These are phyloP conservation scores for Pegoplata infirma DNA, from an alignment of 2,888 invertebrate genomes.

Conservation along the genomic window DNA sequence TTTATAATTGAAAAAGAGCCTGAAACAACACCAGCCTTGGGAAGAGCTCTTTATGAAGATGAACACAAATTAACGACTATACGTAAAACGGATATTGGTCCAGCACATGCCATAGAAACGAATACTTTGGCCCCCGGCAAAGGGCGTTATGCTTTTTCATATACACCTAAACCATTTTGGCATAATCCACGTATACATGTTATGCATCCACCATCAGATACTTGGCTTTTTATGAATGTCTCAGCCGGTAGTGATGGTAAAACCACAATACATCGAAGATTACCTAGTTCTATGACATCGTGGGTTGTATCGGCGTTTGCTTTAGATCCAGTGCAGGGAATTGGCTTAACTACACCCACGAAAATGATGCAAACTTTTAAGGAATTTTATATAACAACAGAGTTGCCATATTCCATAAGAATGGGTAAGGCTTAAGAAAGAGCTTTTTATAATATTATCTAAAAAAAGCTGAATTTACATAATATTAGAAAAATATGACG, in stretches of 20 bases:
- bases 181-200: slow-evolving; percentile 89
- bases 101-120: slow-evolving; percentile 79
- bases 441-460: not conserved
- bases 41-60: slow-evolving; percentile 67
- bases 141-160: slow-evolving; percentile 94
- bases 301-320: slow-evolving; percentile 92
- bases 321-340: slow-evolving; percentile 85
- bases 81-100: slow-evolving; percentile 78
- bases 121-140: slow-evolving; percentile 89
- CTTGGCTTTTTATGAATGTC: slow-evolving; percentile 92
- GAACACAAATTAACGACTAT: slow-evolving; percentile 73
- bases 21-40: slow-evolving; percentile 67
- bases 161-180: slow-evolving; percentile 89
- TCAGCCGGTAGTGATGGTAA: slow-evolving; percentile 85
- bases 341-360: slow-evolving; percentile 85
- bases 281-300: slow-evolving; percentile 91
- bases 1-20: slow-evolving; percentile 72
- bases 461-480: not conserved
- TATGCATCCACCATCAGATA: slow-evolving; percentile 84
- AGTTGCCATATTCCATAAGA: slow-evolving; percentile 92
- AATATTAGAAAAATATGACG: not conserved
- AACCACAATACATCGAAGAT: slow-evolving; percentile 81
- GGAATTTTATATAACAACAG: slow-evolving; percentile 90
- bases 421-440: slow-evolving; percentile 74
- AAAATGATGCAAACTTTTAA: slow-evolving; percentile 86